These are phyloP conservation scores for Brachionus plicatilis DNA, from an alignment of 1,140 invertebrate genomes.

Conservation along the genomic window DNA sequence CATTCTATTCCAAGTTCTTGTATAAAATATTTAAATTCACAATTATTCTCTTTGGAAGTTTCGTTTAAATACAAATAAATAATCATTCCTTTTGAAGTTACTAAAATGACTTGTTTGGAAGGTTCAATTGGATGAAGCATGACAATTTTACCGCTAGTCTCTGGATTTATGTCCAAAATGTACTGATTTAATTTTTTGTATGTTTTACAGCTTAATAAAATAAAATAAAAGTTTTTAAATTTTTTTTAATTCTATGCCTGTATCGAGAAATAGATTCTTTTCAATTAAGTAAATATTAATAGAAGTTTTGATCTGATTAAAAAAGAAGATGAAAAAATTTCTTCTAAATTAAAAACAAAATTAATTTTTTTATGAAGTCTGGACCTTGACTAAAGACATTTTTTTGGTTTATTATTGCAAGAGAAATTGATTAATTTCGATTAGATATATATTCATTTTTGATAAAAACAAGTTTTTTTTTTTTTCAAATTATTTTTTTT, in stretches of 20 bases:
- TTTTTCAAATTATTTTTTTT: too few species aligned
- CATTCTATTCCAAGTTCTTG: neutral
- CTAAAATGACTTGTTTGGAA: neutral
- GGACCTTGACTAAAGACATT: too few species aligned
- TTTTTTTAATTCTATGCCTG: neutral
- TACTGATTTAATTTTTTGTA: constrained; percentile 29
- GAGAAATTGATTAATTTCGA: too few species aligned
- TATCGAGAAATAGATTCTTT: too few species aligned
- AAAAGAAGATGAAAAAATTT: too few species aligned
- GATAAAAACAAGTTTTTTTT: too few species aligned
- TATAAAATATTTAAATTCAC: neutral
- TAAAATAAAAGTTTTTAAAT: neutral
- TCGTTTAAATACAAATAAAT: neutral
- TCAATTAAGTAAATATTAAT: too few species aligned
- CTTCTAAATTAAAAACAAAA: too few species aligned
- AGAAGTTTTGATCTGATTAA: too few species aligned
- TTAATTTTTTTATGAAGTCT: too few species aligned
- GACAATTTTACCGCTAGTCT: neutral
- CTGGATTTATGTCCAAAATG: constrained; percentile 9
- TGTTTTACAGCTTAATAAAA: neutral
- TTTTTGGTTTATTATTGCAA: too few species aligned
- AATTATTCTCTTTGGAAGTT: neutral
- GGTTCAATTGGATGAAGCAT: neutral
- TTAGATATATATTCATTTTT: too few species aligned
- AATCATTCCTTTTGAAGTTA: constrained; percentile 4